Evolutionary conservation across 2,888 invertebrate genomes (phyloP), one percentile per base, ranked within the genome.

Genomic region (Heliconius aoede): DNA sequence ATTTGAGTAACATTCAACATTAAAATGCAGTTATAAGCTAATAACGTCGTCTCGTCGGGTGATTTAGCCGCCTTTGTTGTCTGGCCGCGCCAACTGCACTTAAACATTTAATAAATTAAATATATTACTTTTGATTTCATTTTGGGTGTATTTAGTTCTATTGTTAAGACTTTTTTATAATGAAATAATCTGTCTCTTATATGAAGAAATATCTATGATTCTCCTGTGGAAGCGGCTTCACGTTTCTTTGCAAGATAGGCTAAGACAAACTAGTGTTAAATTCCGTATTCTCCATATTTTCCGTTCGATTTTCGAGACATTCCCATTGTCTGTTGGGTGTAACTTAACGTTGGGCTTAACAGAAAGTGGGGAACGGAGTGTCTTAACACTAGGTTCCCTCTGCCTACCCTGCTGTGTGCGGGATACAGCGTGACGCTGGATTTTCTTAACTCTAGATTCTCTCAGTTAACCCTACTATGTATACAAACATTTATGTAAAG

Each of bases 21-120:
- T 78, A 69, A 76, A 78, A 75, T 77, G 78, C 74, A 75, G 76
- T 81, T 79, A 79, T 81, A 78, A 60, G 78, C 73, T 79, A 80
- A 80, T 79, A 82, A 80, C 78, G 62, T 51, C 82, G 86, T 85
- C 86, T 83, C 83, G 86, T 76, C 87, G 82, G 80, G 81, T 86
- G 87, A 87, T 87, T 87, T 87, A 88, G 82, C 62, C 81, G 82
- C 81, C 87, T 87, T 88, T 87, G 87, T 87, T 88, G 87, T 87
- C 87, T 87, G 87, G 84, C 73, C 80, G 82, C 83, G 82, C 83
- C 85, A 83, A 76, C 78, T 78, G 79, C 78, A 78, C 80, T 80
- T 80, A 80, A 81, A 82, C 79, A 72, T 76, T 77, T 79, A 78
- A 77, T 78, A 74, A 79, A 77, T 77, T 80, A 77, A 78, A 78